Evolutionary conservation across 2,113 vertebrate species (phyloP).

Genomic region (Laterallus jamaicensis): DNA sequence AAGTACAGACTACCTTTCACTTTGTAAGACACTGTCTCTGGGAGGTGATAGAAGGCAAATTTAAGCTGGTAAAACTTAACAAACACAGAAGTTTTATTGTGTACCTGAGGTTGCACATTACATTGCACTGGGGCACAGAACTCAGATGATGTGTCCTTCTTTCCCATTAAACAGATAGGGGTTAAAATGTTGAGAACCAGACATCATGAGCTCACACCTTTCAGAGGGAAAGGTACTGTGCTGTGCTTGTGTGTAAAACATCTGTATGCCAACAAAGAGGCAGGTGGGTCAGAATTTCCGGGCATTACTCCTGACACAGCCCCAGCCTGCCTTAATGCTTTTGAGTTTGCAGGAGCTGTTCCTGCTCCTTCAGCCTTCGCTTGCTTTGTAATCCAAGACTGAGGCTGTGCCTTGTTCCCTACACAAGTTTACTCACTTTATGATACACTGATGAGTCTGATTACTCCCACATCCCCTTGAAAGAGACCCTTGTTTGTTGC

Average conservation of each 20-base stretch:
- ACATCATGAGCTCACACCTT: background rate
- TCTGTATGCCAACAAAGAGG: background rate
- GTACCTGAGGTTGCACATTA: background rate
- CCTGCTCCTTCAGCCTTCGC: background rate
- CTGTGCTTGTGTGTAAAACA: background rate
- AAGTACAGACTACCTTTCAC: background rate
- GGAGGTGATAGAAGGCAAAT: background rate
- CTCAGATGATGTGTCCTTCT: background rate
- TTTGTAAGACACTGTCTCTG: background rate
- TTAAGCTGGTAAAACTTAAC: background rate
- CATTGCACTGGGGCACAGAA: accelerated
- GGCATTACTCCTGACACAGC: background rate
- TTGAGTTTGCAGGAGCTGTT: background rate
- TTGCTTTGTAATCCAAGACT: background rate
- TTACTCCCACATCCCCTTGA: background rate
- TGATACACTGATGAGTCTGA: accelerated
- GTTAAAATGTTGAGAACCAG: background rate
- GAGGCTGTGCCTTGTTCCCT: background rate
- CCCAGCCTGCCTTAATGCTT: background rate
- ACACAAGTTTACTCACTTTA: background rate
- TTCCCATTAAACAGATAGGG: background rate
- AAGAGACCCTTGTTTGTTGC: background rate
- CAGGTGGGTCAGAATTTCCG: background rate
- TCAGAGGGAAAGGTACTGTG: background rate
- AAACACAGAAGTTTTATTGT: background rate